phyloP scores from a whole-genome alignment of 2,888 invertebrate species.

The Synergus gifuensis region DNA sequence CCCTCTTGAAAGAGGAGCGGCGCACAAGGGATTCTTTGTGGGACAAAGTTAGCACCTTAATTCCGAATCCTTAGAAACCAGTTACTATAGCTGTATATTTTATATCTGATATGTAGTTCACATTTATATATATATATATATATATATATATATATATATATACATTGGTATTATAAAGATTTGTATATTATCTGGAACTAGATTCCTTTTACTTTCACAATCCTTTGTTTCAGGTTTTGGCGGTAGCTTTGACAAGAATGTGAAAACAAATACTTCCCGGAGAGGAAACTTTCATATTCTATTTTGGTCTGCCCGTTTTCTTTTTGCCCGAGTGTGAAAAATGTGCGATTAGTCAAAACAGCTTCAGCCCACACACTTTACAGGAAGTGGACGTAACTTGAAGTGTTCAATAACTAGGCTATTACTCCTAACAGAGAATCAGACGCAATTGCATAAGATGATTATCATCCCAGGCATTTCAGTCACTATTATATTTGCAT shows the following conservation, averaged over 20 bases:
- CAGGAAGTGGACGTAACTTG: slow-evolving; percentile 25
- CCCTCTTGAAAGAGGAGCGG: not conserved
- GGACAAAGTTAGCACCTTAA: slow-evolving; percentile 33
- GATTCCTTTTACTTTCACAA: not conserved
- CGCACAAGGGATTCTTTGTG: slow-evolving; percentile 33
- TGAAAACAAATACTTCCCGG: not conserved
- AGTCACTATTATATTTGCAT: slow-evolving; percentile 23
- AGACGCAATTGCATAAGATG: slow-evolving; percentile 28
- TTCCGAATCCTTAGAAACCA: slow-evolving; percentile 29
- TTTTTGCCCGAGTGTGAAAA: not conserved
- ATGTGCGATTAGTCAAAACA: not conserved
- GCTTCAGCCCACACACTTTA: not conserved
- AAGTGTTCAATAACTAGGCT: slow-evolving; percentile 11
- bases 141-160: not conserved
- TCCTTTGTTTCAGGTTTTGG: not conserved
- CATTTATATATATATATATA: no score
- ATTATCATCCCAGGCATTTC: slow-evolving; percentile 28
- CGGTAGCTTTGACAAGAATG: slow-evolving; percentile 10
- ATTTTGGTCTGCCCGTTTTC: not conserved
- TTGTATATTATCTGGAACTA: not conserved
- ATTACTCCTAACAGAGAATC: slow-evolving; percentile 21
- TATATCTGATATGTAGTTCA: not conserved
- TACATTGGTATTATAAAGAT: not conserved
- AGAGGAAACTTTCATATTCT: not conserved
- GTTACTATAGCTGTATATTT: slow-evolving; percentile 9